Evolutionary conservation across 2,113 vertebrate species (phyloP).

Genomic region (Riparia riparia): DNA sequence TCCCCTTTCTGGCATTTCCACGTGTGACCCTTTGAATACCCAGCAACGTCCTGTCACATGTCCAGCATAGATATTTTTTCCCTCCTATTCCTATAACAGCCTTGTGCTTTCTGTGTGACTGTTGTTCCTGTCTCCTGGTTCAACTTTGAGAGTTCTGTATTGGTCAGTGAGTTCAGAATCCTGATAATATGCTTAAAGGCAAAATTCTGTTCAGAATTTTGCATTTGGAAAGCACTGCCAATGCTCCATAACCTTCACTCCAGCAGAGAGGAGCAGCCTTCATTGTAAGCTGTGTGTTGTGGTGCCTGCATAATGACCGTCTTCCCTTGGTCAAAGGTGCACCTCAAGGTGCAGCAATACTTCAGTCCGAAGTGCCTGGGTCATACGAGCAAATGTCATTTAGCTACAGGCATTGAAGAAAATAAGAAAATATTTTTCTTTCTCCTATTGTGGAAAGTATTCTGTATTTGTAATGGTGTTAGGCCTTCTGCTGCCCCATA

Average conservation of each 20-base stretch:
- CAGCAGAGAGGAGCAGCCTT: not conserved
- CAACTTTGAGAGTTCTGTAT: not conserved
- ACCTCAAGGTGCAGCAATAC: not conserved
- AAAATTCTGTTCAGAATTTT: not conserved
- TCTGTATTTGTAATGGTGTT: not conserved
- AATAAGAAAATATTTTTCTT: not conserved
- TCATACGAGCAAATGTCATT: not conserved
- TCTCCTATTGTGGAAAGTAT: not conserved
- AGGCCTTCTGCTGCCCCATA: not conserved
- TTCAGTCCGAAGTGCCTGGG: not conserved
- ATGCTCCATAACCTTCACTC: not conserved
- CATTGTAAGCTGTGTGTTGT: accelerated
- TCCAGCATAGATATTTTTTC: not conserved
- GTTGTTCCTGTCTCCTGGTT: not conserved
- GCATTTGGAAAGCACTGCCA: not conserved
- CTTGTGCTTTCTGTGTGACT: not conserved
- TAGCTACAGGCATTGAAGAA: not conserved
- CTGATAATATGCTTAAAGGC: not conserved
- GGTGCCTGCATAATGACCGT: not conserved
- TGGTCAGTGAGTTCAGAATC: not conserved
- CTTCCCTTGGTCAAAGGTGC: accelerated
- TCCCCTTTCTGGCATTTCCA: not conserved
- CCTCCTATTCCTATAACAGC: not conserved
- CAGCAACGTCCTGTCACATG: not conserved
- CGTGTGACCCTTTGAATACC: not conserved